Conservation (phyloP, 2,113 vertebrate species). For the Misgurnus mizolepis region DNA sequence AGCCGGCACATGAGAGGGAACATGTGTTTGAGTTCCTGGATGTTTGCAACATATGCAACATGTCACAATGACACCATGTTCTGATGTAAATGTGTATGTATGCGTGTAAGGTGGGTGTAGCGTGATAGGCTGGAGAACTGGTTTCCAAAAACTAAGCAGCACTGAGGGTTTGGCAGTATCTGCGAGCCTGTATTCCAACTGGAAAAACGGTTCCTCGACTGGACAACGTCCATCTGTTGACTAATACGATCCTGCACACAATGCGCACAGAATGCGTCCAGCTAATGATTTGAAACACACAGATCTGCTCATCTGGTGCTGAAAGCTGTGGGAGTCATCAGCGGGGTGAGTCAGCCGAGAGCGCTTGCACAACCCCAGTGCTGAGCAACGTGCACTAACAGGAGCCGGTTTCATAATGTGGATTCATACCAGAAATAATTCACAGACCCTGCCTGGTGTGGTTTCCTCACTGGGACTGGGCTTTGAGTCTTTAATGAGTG, state of each 20-base stretch:
- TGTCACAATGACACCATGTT: constrained; percentile 27
- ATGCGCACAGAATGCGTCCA: not conserved
- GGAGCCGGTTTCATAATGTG: constrained; percentile 52
- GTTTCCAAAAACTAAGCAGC: constrained; percentile 19
- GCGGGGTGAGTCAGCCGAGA: not conserved
- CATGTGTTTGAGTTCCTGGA: constrained; percentile 28
- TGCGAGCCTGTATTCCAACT: constrained; percentile 15
- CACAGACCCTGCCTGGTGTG: constrained; percentile 32
- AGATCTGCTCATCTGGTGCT: constrained; percentile 14
- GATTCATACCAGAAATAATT: constrained; percentile 51
- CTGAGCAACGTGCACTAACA: constrained; percentile 43
- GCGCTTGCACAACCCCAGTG: constrained; percentile 16
- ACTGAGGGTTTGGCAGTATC: constrained; percentile 6
- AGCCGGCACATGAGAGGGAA: constrained; percentile 1
- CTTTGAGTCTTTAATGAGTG: constrained; percentile 23
- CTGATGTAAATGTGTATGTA: not conserved
- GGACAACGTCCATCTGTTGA: constrained; percentile 35
- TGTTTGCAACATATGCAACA: constrained; percentile 23
- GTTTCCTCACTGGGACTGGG: constrained; percentile 29
- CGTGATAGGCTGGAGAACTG: constrained; percentile 23
- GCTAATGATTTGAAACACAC: constrained; percentile 21
- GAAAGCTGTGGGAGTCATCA: constrained; percentile 33
- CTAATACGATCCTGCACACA: constrained; percentile 12
- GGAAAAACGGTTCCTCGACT: constrained; percentile 29
- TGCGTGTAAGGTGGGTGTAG: not conserved